phyloP scores from a whole-genome alignment of 2,113 vertebrate genomes.

The Perccottus glenii region DNA sequence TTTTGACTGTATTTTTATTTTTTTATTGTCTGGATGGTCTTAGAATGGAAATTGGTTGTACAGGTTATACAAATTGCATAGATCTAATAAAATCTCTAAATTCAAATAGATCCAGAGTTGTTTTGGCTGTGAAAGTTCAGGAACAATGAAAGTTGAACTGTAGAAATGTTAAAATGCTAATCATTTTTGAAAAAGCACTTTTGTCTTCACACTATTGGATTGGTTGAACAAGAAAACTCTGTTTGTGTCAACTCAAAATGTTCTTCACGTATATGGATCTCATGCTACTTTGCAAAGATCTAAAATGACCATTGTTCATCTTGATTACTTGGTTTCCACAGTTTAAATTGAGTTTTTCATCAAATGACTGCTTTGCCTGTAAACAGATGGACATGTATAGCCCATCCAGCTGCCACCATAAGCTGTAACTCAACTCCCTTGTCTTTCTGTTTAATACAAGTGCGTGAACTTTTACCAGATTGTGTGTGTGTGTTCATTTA shows the following conservation, averaged over 20 bases:
- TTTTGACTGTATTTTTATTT: too few species aligned
- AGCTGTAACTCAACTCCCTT: slow-evolving; percentile 96
- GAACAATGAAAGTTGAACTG: slow-evolving; percentile 42
- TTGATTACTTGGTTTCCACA: slow-evolving; percentile 74
- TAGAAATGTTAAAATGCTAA: slow-evolving; percentile 29
- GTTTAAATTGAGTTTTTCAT: slow-evolving; percentile 79
- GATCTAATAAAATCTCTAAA: too few species aligned
- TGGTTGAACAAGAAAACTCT: slow-evolving; percentile 28
- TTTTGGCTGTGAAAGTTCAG: neutral
- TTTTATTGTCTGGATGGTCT: neutral
- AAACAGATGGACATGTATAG: slow-evolving; percentile 85
- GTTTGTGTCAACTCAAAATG: slow-evolving; percentile 32
- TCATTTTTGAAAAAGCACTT: slow-evolving; percentile 68
- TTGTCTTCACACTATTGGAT: slow-evolving; percentile 57
- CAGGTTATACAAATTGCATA: neutral
- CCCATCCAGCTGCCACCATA: slow-evolving; percentile 87
- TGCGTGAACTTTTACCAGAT: slow-evolving; percentile 77
- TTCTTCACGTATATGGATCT: slow-evolving; percentile 66
- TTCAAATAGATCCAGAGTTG: too few species aligned
- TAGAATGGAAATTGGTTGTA: neutral
- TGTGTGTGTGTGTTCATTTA: slow-evolving; percentile 20
- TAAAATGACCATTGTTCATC: slow-evolving; percentile 88
- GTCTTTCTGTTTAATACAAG: slow-evolving; percentile 86
- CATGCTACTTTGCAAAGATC: slow-evolving; percentile 88
- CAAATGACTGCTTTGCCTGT: slow-evolving; percentile 89